These are phyloP conservation scores for Triplophysa yarkandensis DNA, from an alignment of 2,797 vertebrate species.

Conservation along the genomic window DNA sequence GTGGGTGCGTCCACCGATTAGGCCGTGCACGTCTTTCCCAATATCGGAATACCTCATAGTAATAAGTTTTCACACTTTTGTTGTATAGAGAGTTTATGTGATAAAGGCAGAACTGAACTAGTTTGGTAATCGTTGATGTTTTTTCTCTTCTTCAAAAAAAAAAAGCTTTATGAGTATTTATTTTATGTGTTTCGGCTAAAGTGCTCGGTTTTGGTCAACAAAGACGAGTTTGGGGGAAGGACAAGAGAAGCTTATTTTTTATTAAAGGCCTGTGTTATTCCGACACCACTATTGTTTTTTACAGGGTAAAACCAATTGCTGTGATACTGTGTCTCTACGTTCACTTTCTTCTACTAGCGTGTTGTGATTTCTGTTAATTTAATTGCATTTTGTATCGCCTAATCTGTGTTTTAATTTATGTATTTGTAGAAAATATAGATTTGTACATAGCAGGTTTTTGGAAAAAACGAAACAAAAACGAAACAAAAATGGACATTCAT, in stretches of 20 bases:
- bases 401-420: constrained; percentile 95
- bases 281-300: constrained; percentile 86
- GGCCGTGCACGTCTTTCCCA: constrained; percentile 85
- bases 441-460: constrained; percentile 92
- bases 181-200: constrained; percentile 85
- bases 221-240: constrained; percentile 82
- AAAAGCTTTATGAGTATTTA: constrained; percentile 92
- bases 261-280: constrained; percentile 82
- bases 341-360: constrained; percentile 83
- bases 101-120: constrained; percentile 91
- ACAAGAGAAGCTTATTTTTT: constrained; percentile 80
- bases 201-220: constrained; percentile 81
- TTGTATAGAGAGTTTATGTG: constrained; percentile 95
- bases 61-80: constrained; percentile 95
- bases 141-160: constrained; percentile 72
- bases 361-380: constrained; percentile 89
- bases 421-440: constrained; percentile 90
- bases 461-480: constrained; percentile 59
- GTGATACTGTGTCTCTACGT: constrained; percentile 92
- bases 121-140: constrained; percentile 92
- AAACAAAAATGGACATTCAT: constrained; percentile 70
- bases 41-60: constrained; percentile 97
- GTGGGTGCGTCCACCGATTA: constrained; percentile 77
- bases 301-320: constrained; percentile 98
- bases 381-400: constrained; percentile 89